phyloP scores from a whole-genome alignment of 1,140 invertebrate genomes.

The Dendrolimus kikuchii region DNA sequence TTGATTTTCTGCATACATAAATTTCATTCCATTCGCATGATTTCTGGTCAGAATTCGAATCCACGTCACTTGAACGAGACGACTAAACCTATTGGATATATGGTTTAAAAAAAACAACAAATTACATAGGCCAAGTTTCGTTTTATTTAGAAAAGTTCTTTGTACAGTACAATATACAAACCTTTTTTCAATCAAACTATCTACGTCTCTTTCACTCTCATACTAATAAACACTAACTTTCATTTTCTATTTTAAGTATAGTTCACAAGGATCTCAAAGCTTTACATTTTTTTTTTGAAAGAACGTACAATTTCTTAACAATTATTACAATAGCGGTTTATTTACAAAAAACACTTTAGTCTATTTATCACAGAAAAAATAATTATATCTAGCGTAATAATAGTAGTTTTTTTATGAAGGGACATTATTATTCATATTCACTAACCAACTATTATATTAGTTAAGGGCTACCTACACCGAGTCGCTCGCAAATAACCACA shows the following conservation, averaged over 20 bases:
- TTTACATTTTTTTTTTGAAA: conserved; percentile 26
- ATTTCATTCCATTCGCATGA: too few relatives aligned
- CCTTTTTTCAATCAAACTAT: conserved; percentile 27
- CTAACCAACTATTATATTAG: neutral
- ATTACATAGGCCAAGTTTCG: conserved; percentile 65
- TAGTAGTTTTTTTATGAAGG: conserved; percentile 9
- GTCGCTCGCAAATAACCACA: too few relatives aligned
- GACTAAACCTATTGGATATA: neutral
- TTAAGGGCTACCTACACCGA: neutral
- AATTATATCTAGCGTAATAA: conserved; percentile 47
- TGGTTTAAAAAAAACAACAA: conserved; percentile 18
- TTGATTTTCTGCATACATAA: too few relatives aligned
- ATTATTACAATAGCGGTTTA: conserved; percentile 34
- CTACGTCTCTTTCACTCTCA: conserved; percentile 36
- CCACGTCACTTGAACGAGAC: too few relatives aligned
- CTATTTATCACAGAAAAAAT: conserved; percentile 70
- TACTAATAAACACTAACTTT: conserved; percentile 35
- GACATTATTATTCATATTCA: conserved; percentile 3
- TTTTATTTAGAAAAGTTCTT: conserved; percentile 68
- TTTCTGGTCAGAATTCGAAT: too few relatives aligned
- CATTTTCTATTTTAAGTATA: conserved; percentile 30
- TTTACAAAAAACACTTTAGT: conserved; percentile 60
- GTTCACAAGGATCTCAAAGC: conserved; percentile 48
- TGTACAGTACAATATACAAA: conserved; percentile 53
- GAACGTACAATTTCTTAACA: conserved; percentile 28